These are phyloP conservation scores for Nasonia vitripennis DNA, from an alignment of 1,140 invertebrate genomes.

Conservation along the genomic window DNA sequence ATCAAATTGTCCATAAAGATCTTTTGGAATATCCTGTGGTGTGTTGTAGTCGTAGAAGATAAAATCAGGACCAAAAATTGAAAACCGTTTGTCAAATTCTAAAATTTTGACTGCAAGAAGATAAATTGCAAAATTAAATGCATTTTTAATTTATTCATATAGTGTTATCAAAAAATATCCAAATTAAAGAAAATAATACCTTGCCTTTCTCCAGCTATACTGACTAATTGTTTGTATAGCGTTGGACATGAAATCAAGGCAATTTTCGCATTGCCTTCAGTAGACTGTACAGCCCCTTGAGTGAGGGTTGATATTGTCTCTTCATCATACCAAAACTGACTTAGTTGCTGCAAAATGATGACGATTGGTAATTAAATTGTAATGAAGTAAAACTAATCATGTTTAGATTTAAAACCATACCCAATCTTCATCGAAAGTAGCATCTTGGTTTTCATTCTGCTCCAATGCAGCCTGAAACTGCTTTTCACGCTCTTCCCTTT, in stretches of 20 bases:
- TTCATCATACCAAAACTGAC: constrained; percentile 97
- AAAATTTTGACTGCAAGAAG: constrained; percentile 83
- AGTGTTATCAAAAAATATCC: neutral
- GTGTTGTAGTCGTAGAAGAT: constrained; percentile 92
- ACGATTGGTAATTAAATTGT: constrained; percentile 4
- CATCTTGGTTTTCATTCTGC: constrained; percentile 64
- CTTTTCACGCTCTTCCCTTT: constrained; percentile 80
- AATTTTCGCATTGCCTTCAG: constrained; percentile 78
- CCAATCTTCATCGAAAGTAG: constrained; percentile 88
- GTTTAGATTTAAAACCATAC: constrained; percentile 72
- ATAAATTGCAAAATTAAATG: constrained; percentile 39
- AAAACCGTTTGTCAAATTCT: constrained; percentile 89
- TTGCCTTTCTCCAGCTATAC: constrained; percentile 72
- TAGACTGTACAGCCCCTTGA: constrained; percentile 78
- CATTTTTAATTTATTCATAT: constrained; percentile 26
- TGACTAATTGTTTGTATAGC: constrained; percentile 83
- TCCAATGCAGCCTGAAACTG: constrained; percentile 73
- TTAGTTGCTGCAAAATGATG: constrained; percentile 87
- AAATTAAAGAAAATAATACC: constrained; percentile 49
- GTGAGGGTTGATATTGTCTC: constrained; percentile 83
- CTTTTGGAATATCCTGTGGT: constrained; percentile 82
- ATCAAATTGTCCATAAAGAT: constrained; percentile 82
- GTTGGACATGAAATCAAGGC: constrained; percentile 94
- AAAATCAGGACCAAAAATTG: constrained; percentile 87
- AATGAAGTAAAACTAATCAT: neutral